phyloP scores from a whole-genome alignment of 2,113 vertebrate genomes.

The Euleptes europaea region DNA sequence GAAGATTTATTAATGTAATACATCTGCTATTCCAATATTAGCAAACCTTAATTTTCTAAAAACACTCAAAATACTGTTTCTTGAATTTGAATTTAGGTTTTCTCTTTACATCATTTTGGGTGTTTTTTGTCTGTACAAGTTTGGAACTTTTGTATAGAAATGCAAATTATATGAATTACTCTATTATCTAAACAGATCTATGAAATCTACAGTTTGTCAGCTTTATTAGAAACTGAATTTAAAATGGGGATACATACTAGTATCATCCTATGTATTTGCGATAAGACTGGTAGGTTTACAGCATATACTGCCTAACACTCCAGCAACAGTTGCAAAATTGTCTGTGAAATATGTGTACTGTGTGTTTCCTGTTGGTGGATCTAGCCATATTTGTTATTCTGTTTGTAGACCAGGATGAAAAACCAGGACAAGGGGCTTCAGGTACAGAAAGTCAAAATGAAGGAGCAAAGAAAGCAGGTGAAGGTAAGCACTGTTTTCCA shows the following conservation, averaged over 20 bases:
- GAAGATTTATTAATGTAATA: background rate
- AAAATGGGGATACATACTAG: background rate
- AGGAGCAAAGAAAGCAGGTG: background rate
- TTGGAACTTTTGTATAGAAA: background rate
- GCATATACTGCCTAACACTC: background rate
- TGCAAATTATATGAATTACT: background rate
- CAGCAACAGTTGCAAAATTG: background rate
- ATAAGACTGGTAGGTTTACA: background rate
- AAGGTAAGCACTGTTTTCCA: background rate
- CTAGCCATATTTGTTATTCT: background rate
- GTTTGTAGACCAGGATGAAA: conserved; percentile 13
- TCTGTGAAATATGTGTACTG: background rate
- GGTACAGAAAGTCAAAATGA: conserved; percentile 6
- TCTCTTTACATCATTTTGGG: background rate
- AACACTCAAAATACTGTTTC: no score
- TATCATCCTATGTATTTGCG: background rate
- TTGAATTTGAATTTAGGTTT: background rate
- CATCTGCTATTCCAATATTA: background rate
- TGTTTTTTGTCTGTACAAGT: background rate
- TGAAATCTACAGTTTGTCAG: background rate
- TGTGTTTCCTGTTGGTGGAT: background rate
- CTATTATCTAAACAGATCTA: background rate
- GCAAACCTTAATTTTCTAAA: no score
- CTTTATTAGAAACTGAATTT: conserved; percentile 18
- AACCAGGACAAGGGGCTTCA: background rate